These are phyloP conservation scores for Ephestia elutella DNA, from an alignment of 1,140 invertebrate genomes.

Conservation along the genomic window DNA sequence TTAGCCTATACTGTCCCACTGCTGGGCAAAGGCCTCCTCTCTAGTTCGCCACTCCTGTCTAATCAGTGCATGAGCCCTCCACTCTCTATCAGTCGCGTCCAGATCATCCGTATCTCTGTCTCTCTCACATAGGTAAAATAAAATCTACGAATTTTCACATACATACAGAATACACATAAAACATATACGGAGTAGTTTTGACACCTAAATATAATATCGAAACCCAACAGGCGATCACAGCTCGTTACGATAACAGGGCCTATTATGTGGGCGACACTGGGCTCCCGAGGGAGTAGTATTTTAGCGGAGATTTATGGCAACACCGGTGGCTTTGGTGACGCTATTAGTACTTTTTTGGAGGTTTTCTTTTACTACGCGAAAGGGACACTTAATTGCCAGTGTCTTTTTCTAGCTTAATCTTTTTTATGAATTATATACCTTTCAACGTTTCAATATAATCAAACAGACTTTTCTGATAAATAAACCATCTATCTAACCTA, in stretches of 20 bases:
- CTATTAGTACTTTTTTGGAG: background rate
- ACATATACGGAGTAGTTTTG: background rate
- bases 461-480: too few species aligned
- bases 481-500: too few species aligned
- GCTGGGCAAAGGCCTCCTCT: too few species aligned
- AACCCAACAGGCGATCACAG: background rate
- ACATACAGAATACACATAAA: background rate
- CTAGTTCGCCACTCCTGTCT: too few species aligned
- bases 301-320: background rate
- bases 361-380: background rate
- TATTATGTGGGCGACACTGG: background rate
- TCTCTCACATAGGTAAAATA: too few species aligned
- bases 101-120: too few species aligned
- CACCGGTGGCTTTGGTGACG: background rate
- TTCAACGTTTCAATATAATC: too few species aligned
- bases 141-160: too few species aligned
- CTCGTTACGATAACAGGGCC: conserved; percentile 1
- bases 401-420: conserved; percentile 20
- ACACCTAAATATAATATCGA: background rate
- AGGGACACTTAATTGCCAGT: background rate
- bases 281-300: background rate
- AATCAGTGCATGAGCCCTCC: too few species aligned
- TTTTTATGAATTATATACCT: too few species aligned
- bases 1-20: too few species aligned
- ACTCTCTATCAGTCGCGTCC: too few species aligned